A percentile compares a stretch with the other conserved stretches of the same genome.
These are phyloP conservation scores for Herpetotheres cachinnans DNA, from an alignment of 2,113 vertebrate genomes.

Conservation along the genomic window DNA sequence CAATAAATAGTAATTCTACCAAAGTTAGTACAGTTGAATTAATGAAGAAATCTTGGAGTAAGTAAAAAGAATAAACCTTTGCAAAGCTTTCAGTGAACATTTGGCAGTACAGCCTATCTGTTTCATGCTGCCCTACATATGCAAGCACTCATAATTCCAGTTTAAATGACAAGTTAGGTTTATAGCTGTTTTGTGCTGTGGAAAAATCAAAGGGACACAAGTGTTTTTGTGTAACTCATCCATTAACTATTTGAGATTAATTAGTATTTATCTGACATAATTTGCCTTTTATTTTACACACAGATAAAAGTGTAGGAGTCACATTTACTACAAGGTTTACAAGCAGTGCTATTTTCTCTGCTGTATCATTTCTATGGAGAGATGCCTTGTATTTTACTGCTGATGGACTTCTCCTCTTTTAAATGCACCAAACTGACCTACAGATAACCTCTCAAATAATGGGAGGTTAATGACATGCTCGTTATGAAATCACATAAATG, in stretches of 20 bases:
- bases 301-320: background rate
- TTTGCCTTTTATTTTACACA: background rate
- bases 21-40: background rate
- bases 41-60: background rate
- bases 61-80: background rate
- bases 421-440: background rate
- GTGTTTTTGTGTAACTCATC: background rate
- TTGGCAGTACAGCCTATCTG: background rate
- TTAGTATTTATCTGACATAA: background rate
- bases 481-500: background rate
- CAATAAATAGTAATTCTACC: background rate
- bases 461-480: background rate
- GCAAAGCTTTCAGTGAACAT: background rate
- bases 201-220: background rate
- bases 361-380: background rate
- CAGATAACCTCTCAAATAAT: background rate
- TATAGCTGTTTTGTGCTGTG: background rate
- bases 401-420: background rate
- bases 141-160: background rate
- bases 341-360: background rate
- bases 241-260: background rate
- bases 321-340: background rate
- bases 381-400: background rate
- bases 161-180: background rate
- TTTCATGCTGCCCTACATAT: background rate